Conservation (phyloP, 2,113 vertebrate genomes). For the Sprattus sprattus region DNA sequence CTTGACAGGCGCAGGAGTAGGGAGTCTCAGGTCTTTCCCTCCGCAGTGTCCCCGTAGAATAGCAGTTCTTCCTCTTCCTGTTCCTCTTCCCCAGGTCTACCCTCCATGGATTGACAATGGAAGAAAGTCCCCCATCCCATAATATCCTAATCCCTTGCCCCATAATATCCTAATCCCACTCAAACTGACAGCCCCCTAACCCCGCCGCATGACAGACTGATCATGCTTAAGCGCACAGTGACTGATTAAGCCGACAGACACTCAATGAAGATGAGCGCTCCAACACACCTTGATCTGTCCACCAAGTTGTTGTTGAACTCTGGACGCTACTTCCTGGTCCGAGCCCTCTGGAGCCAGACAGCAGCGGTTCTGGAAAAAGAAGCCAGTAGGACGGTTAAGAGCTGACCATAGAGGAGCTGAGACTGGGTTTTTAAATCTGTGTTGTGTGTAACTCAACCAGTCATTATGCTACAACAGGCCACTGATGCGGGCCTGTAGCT, state of each 20-base stretch:
- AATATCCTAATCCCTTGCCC: not conserved
- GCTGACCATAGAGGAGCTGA: too few species aligned
- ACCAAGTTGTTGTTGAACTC: not conserved
- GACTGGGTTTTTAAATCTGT: too few species aligned
- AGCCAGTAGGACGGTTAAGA: not conserved
- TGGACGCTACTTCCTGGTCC: not conserved
- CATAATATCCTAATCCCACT: not conserved
- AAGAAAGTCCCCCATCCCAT: not conserved
- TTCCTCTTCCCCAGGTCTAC: constrained; percentile 35
- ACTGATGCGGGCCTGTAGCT: not conserved
- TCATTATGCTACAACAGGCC: not conserved
- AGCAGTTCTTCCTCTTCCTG: constrained; percentile 19
- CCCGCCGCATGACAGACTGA: not conserved
- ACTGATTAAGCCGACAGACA: not conserved
- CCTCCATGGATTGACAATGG: constrained; percentile 20
- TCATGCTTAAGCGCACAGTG: not conserved
- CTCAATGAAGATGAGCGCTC: too few species aligned
- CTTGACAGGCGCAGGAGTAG: constrained; percentile 51
- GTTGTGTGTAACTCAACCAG: not conserved
- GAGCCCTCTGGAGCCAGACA: not conserved
- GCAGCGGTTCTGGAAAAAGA: not conserved
- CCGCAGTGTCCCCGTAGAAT: constrained; percentile 41
- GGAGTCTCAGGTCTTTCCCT: constrained; percentile 50
- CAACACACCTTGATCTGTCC: not conserved
- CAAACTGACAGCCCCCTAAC: not conserved